phyloP scores from a whole-genome alignment of 2,113 vertebrate species.

The Athene cunicularia region DNA sequence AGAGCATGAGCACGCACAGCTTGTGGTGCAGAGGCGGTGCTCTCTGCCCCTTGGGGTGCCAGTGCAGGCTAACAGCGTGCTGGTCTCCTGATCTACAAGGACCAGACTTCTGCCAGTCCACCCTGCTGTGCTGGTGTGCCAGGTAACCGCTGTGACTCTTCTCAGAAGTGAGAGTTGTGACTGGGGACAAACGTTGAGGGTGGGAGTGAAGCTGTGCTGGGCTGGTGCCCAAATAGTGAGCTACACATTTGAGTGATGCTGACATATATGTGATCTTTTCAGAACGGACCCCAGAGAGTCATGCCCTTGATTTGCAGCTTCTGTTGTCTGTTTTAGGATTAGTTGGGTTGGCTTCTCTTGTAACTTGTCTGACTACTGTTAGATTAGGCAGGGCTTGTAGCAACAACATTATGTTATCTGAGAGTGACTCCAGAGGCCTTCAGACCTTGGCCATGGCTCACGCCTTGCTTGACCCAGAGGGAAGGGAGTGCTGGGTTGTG shows the following conservation, averaged over 20 bases:
- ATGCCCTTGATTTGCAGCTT: background rate
- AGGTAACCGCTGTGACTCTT: background rate
- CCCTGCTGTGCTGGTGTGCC: background rate
- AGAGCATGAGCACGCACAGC: background rate
- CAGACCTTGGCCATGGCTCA: rapidly evolving
- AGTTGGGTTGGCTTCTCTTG: background rate
- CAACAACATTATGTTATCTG: background rate
- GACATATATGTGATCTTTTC: background rate
- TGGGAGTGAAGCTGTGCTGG: background rate
- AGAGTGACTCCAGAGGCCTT: background rate
- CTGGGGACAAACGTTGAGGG: background rate
- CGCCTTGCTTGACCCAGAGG: background rate
- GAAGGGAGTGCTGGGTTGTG: background rate
- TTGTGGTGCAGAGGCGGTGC: background rate
- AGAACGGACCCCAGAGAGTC: background rate
- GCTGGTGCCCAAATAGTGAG: background rate
- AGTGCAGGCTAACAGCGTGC: background rate
- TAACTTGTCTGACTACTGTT: background rate
- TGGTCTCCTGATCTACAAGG: background rate
- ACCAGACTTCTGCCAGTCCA: background rate
- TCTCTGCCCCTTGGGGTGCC: background rate
- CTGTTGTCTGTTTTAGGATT: background rate
- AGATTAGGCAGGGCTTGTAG: background rate
- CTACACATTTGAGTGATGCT: background rate
- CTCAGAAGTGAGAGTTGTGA: background rate